Evolutionary conservation across 2,797 vertebrate genomes (phyloP).

Genomic region (Argyrosomus regius): DNA sequence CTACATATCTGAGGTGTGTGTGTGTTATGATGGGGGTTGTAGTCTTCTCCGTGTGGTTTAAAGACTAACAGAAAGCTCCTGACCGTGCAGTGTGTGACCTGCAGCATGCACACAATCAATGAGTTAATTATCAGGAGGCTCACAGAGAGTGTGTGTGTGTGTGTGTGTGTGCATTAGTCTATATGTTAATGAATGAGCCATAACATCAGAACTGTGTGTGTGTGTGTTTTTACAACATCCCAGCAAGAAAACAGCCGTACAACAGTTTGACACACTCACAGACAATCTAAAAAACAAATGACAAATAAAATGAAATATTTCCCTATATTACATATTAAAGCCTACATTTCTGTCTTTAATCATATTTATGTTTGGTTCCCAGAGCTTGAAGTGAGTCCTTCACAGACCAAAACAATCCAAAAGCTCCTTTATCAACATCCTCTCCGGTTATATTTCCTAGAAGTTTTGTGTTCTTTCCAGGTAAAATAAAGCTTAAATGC

Average conservation of each 20-base stretch:
- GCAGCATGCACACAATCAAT: constrained; percentile 58
- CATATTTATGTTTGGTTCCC: too few species aligned
- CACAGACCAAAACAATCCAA: too few species aligned
- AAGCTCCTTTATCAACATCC: too few species aligned
- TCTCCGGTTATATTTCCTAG: too few species aligned
- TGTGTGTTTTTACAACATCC: neutral
- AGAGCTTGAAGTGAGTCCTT: too few species aligned
- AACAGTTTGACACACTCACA: too few species aligned
- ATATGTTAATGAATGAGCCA: neutral
- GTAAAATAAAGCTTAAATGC: neutral
- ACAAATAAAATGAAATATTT: too few species aligned
- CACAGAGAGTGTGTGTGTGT: neutral
- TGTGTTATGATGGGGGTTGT: neutral
- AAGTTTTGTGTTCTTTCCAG: too few species aligned
- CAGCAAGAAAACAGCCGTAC: too few species aligned
- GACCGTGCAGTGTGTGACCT: constrained; percentile 60
- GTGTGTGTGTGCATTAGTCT: neutral
- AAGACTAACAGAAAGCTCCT: constrained; percentile 61
- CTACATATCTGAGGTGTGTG: neutral
- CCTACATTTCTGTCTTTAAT: too few species aligned
- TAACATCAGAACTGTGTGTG: neutral
- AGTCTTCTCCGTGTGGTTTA: neutral
- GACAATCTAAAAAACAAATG: too few species aligned
- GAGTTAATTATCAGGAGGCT: neutral
- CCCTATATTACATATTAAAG: too few species aligned